Evolutionary conservation across 2,888 invertebrate genomes (phyloP).

Genomic region (Caprella mutica): DNA sequence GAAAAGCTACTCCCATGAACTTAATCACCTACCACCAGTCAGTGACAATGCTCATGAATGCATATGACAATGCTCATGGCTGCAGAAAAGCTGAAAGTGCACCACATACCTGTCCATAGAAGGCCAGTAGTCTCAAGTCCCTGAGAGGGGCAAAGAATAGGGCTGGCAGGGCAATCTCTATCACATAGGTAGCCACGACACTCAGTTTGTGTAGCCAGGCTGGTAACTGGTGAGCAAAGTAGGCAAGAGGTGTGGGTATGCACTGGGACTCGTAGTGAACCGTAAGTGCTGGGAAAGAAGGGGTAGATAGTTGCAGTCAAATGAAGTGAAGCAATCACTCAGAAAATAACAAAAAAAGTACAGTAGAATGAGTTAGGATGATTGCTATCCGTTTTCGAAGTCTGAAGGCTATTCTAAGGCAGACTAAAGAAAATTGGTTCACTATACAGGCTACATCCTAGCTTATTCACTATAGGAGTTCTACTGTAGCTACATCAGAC

Average conservation of each 20-base stretch:
- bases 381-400: too few relatives aligned
- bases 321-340: too few relatives aligned
- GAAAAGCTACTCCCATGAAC: too few relatives aligned
- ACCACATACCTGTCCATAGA: constrained; percentile 19
- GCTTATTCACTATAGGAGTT: too few relatives aligned
- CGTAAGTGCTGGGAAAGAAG: constrained; percentile 46
- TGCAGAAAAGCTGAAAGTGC: neutral
- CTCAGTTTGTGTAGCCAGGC: constrained; percentile 52
- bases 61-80: neutral
- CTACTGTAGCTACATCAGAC: too few relatives aligned
- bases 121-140: constrained; percentile 27
- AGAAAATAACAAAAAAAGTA: too few relatives aligned
- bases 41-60: neutral
- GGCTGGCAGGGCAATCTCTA: constrained; percentile 56
- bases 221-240: constrained; percentile 61
- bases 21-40: neutral
- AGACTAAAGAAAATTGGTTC: too few relatives aligned
- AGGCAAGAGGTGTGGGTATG: constrained; percentile 58
- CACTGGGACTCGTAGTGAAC: constrained; percentile 64
- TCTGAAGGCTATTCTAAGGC: too few relatives aligned
- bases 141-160: constrained; percentile 58
- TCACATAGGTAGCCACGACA: constrained; percentile 50
- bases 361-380: too few relatives aligned
- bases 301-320: neutral
- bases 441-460: too few relatives aligned